These are phyloP conservation scores for Condylura cristata DNA, from an alignment of 2,113 vertebrate genomes.

Conservation along the genomic window DNA sequence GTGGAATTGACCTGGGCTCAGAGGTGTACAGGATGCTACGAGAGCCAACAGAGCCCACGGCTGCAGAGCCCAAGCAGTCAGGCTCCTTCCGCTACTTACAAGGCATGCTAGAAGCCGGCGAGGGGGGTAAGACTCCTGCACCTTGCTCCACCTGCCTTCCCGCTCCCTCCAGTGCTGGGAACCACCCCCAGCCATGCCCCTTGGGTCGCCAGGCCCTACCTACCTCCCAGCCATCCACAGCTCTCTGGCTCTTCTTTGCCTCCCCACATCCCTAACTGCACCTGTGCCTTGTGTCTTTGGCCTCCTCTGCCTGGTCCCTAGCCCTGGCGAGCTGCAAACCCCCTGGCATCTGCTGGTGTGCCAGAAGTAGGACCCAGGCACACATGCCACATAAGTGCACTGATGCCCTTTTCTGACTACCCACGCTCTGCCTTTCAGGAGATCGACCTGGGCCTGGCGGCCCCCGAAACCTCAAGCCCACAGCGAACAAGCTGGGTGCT, in stretches of 20 bases:
- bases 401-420: neutral
- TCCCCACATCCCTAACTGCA: neutral
- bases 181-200: rapidly evolving
- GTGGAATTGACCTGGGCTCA: slow-evolving; percentile 91
- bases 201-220: neutral
- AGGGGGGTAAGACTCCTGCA: slow-evolving; percentile 88
- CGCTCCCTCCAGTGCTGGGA: neutral
- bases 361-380: neutral
- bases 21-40: slow-evolving; percentile 99
- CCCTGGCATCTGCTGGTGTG: neutral
- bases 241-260: rapidly evolving
- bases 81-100: slow-evolving; percentile 98
- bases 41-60: slow-evolving; percentile 87
- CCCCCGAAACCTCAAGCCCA: slow-evolving; percentile 89
- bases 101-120: slow-evolving; percentile 95
- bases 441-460: slow-evolving; percentile 83
- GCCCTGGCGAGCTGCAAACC: neutral
- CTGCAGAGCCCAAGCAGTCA: slow-evolving; percentile 95
- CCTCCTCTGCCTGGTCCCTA: neutral
- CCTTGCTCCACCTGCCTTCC: neutral
- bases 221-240: neutral
- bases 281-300: neutral
- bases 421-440: slow-evolving; percentile 84
- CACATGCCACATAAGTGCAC: neutral
- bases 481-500: slow-evolving; percentile 89